A percentile compares a stretch with the other conserved stretches of the same genome.
Conservation (phyloP, 1,140 invertebrate genomes). For the Aphelinus certus region DNA sequence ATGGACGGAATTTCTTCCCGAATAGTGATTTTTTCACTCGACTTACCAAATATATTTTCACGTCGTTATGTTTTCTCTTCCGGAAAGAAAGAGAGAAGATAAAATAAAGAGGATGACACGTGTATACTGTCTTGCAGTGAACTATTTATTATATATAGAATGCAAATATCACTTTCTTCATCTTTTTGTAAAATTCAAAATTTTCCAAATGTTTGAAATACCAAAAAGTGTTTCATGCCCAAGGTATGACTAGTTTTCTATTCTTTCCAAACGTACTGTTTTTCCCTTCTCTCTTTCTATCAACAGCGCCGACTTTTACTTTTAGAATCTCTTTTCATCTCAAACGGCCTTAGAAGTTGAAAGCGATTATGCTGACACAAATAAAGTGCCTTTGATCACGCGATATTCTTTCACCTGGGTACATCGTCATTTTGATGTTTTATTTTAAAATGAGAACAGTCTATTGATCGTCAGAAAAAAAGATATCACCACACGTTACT, state of each 20-base stretch:
- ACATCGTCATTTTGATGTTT: slow-evolving; percentile 32
- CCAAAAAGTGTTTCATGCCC: slow-evolving; percentile 26
- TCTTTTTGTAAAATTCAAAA: slow-evolving; percentile 7
- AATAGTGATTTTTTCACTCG: background rate
- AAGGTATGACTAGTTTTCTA: slow-evolving; percentile 22
- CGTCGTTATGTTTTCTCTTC: slow-evolving; percentile 10
- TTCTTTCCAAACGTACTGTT: slow-evolving; percentile 2
- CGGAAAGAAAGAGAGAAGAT: background rate
- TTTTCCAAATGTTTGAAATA: background rate
- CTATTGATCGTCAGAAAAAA: slow-evolving; percentile 29
- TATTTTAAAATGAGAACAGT: slow-evolving; percentile 28
- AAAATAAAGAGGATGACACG: slow-evolving; percentile 2
- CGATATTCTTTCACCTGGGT: slow-evolving; percentile 25
- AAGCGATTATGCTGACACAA: slow-evolving; percentile 28
- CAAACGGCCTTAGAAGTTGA: slow-evolving; percentile 28
- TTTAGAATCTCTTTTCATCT: slow-evolving; percentile 36
- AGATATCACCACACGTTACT: slow-evolving; percentile 19
- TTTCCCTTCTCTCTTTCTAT: slow-evolving; percentile 19
- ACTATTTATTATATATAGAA: slow-evolving; percentile 16
- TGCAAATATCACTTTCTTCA: slow-evolving; percentile 5
- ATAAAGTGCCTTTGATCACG: slow-evolving; percentile 32
- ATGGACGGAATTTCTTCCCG: no score
- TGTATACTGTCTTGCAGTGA: slow-evolving; percentile 10
- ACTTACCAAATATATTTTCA: background rate
- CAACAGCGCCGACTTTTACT: slow-evolving; percentile 28